phyloP scores from a whole-genome alignment of 2,888 invertebrate genomes.

The Ischnus inquisitorius region DNA sequence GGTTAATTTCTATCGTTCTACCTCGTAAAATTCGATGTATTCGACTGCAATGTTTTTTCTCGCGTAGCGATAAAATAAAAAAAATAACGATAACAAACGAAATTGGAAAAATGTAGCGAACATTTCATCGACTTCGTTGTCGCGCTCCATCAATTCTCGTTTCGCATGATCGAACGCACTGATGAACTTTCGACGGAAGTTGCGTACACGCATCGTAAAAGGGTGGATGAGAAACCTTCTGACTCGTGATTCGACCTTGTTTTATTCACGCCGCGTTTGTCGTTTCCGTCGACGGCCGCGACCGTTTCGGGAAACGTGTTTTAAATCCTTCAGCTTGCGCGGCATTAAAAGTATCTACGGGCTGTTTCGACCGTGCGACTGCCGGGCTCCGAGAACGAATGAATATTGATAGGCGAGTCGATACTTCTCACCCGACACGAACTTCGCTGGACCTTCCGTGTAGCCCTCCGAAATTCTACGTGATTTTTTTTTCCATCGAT shows the following conservation, averaged over 20 bases:
- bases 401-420: constrained; percentile 21
- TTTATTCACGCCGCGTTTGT: neutral
- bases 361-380: constrained; percentile 24
- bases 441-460: neutral
- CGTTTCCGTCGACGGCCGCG: constrained; percentile 5
- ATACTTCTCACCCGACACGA: neutral
- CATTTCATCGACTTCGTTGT: neutral
- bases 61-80: constrained; percentile 1
- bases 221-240: neutral
- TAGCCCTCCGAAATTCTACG: neutral
- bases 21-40: neutral
- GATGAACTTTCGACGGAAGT: neutral
- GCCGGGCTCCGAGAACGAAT: constrained; percentile 14
- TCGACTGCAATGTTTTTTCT: neutral
- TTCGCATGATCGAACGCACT: neutral
- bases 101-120: neutral
- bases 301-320: constrained; percentile 10
- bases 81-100: constrained; percentile 2
- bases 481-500: neutral
- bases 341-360: constrained; percentile 25
- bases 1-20: neutral
- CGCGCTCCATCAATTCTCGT: constrained; percentile 23
- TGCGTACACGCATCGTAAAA: neutral
- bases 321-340: constrained; percentile 7
- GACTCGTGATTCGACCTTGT: neutral